Base-by-base conservation (phyloP, 2,797 vertebrate species). In the Champsocephalus esox region DNA sequence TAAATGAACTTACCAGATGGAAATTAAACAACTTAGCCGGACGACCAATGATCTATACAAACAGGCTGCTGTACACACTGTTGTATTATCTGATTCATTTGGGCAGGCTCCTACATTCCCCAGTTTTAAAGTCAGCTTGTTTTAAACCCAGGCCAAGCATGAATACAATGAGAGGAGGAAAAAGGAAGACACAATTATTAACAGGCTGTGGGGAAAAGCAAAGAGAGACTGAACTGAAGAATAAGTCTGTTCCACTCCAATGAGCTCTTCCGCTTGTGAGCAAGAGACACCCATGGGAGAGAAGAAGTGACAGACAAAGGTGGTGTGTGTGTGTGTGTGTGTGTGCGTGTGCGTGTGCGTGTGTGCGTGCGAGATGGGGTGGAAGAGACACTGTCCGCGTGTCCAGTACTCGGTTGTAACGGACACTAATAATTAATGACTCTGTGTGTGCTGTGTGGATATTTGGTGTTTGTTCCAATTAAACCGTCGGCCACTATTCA, bases 241-340 rank as follows among this genome's bases (percentile, higher is more conserved):
- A 69, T 58, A 77, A 70, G 61, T 66, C 51, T 70, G 73, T 87
- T 86, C 81, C 79, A 84, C 61, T 75, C 71, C 70, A 65, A 7
- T 75, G 68, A 71, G 41, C 73, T 78, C 66, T 65, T 12, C 63
- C 3, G 45, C 56, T 72, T 62, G 52, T 14, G 14, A 24, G 34
- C 41, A 46, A 43, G 61, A 73, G 62, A 79, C 57, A 63, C 76
- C 79, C 86, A 49, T 49, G 76, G 83, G 83, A 81, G 38, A 24
- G 43, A 21, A 41, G 12, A 62, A 71, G 74, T 74, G 82, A 82
- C 79, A 80, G 80, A 64, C 44, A 38, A 57, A 24, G 61, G 63
- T 45, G 32, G 21, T 10, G 55, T 32, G 38, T 8, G 28, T 24
- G 24, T 24, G 24, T 24, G 24, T 24, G 24, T 24, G 24, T 3